These are phyloP conservation scores for Smithornis capensis DNA, from an alignment of 2,113 vertebrate species.

Conservation along the genomic window DNA sequence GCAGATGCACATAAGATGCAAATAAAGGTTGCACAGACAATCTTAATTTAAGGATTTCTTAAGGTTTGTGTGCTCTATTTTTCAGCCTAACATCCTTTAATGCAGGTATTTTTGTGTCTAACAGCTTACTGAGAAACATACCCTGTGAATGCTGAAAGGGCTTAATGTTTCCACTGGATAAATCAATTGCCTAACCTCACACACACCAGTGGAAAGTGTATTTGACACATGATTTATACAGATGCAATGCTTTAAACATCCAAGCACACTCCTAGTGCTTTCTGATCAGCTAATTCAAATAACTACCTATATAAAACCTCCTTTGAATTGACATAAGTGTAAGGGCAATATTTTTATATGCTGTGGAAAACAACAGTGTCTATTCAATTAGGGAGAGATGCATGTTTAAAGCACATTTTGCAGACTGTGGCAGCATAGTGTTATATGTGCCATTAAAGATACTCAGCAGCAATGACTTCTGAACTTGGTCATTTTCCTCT, in stretches of 20 bases:
- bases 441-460: not conserved
- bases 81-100: not conserved
- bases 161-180: not conserved
- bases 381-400: not conserved
- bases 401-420: not conserved
- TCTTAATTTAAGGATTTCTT: not conserved
- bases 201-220: not conserved
- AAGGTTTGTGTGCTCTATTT: not conserved
- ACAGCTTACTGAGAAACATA: not conserved
- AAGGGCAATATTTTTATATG: not conserved
- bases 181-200: not conserved
- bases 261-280: not conserved
- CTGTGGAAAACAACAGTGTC: not conserved
- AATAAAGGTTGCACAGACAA: not conserved
- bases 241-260: not conserved
- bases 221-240: conserved; percentile 19
- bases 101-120: not conserved
- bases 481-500: conserved; percentile 48
- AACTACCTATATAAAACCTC: not conserved
- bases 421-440: not conserved
- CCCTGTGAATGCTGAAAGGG: not conserved
- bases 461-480: not conserved
- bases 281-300: conserved; percentile 40
- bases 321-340: not conserved
- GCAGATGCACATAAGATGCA: not conserved